Evolutionary conservation across 1,140 invertebrate species (phyloP).

Genomic region (Caenorhabditis latens): DNA sequence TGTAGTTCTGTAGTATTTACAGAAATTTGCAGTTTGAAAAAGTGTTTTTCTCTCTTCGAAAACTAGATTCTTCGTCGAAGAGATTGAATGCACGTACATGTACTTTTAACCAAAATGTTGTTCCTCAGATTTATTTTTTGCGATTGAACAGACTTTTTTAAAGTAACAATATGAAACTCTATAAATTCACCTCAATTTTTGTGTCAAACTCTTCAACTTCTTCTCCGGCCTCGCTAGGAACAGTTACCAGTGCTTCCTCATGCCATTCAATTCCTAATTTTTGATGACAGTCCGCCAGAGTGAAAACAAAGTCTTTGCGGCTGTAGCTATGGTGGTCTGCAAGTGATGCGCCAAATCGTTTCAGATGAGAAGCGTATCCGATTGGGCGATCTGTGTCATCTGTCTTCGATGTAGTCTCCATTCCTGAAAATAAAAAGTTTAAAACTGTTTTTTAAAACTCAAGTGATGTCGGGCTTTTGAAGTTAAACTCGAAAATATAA

Average conservation of each 20-base stretch:
- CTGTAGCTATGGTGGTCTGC: conserved; percentile 14
- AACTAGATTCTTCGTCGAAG: conserved; percentile 20
- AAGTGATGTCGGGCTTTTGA: too few species aligned
- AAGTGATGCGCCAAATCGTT: neutral
- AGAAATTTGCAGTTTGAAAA: too few species aligned
- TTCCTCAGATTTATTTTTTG: too few species aligned
- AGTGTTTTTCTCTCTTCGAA: too few species aligned
- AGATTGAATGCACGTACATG: too few species aligned
- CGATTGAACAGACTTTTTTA: too few species aligned
- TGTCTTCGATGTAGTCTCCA: neutral
- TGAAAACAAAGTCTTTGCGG: neutral
- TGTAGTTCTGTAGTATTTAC: too few species aligned
- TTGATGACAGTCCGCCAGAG: neutral
- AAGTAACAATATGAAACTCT: too few species aligned
- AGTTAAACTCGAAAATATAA: too few species aligned
- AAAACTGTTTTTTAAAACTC: too few species aligned
- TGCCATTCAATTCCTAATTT: neutral
- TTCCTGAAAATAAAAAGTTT: neutral
- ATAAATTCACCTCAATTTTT: conserved; percentile 17
- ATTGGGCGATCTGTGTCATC: neutral
- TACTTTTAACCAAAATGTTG: too few species aligned
- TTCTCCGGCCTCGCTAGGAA: neutral
- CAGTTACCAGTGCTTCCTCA: neutral
- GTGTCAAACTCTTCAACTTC: neutral
- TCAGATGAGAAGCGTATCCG: neutral